Evolutionary conservation across 2,113 vertebrate species (phyloP), one percentile per base, ranked within the genome.

Genomic region (Erinaceus europaeus): DNA sequence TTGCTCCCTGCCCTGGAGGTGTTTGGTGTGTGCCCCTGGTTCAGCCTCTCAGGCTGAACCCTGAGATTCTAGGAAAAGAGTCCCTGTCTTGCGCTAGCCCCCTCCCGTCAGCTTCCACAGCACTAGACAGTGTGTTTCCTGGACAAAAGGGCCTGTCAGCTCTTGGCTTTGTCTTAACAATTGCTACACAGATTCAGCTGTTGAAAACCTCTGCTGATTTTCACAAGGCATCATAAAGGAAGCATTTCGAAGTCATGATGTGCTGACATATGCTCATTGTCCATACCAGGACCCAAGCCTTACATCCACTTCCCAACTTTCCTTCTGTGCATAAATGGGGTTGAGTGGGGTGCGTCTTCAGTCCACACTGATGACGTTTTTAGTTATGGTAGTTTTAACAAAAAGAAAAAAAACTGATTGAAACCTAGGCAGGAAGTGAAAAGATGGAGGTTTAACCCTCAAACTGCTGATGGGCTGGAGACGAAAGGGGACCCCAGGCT

Each of bases 361-460:
- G 32, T 29, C 73, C 53, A 69, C 34, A 53, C 34, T 84, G 81
- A 40, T 50, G 77, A 67, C 40, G 53, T 32, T 72, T 88, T 88
- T 48, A 44, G 81, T 48, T 86, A 50, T 57, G 79, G 80, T 53
- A 27, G 21, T 76, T 92, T 76, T n/a, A n/a, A n/a, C n/a, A n/a
- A n/a, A n/a, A n/a, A n/a, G 92, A 93, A 84, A n/a, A 29, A 67
- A 84, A 92, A 88, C 88, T 79, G 79, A 93, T 80, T 48, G 85
- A 86, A 80, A 62, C 84, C 34, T 61, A 57, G 55, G 32, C 42
- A 86, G 46, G 38, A 32, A 86, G 81, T 84, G 46, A 85, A 86
- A 90, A 86, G 65, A n/a, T 52, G 69, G 20, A 88, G 27, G 52
- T 72, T 94, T 80, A 71, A 52, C 13, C 13, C 50, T 50, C 10